Evolutionary conservation across 2,113 vertebrate genomes (phyloP), one percentile per base, ranked within the genome.

Genomic region (Gavialis gangeticus): DNA sequence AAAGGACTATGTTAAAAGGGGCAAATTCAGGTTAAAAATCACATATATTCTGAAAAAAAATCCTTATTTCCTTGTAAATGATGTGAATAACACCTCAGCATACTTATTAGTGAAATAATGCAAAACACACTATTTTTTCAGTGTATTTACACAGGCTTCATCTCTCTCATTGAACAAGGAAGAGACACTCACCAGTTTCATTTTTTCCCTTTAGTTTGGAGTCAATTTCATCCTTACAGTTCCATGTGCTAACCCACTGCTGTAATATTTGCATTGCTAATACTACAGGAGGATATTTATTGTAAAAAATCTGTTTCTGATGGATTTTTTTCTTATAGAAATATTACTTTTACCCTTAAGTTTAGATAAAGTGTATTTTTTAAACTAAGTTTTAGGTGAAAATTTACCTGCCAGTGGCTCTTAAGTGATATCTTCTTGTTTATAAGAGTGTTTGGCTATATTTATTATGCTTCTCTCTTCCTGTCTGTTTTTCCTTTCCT

Each of bases 211-310:
- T 75, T 1, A 1, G 13, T 79, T 95, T 89, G 88, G 87, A 79
- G 19, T 46, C 3, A 0, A 37, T 85, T 93, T 89, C 56, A 75
- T 77, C 28, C 15, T 89, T 89, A 85, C 17, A 58, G 55, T 82
- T 60, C 60, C 54, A 89, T 81, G 75, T 54, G 66, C 75, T 6
- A 90, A 27, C 17, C 67, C n/a, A 0, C 2, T 27, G 22, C 14
- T 80, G 4, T 77, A 71, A 71, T 87, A 94, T 88, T 91, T 91
- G 78, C 81, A 76, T 77, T 83, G 63, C 71, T 90, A 79, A 79
- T 85, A 79, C 56, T 5, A 59, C 90, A 57, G 18, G 56, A 88
- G 88, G 88, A 64, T 28, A 81, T 69, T 73, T 95, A 62, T 58
- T 85, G 55, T 79, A 84, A 82, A 96, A 95, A 85, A 78, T 79